Percentiles rank a stretch among this genome's conserved stretches.
phyloP scores from a whole-genome alignment of 2,888 invertebrate genomes.

The Blastobasis adustella region DNA sequence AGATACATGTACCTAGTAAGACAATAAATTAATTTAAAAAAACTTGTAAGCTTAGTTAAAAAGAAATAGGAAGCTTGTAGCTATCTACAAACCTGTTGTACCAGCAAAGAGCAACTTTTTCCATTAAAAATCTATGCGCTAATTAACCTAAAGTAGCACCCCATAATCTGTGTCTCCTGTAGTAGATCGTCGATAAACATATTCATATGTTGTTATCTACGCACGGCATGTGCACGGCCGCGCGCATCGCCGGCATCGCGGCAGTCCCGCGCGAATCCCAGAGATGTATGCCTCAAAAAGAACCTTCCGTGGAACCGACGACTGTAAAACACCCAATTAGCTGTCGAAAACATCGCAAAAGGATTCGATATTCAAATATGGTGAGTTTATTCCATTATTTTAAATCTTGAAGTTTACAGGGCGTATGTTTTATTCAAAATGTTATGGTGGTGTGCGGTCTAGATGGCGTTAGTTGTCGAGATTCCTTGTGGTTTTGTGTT shows the following conservation, averaged over 20 bases:
- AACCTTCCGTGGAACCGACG: constrained; percentile 11
- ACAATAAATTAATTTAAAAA: too few relatives aligned
- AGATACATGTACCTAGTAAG: too few relatives aligned
- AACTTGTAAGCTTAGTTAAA: too few relatives aligned
- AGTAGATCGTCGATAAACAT: neutral
- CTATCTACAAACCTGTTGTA: too few relatives aligned
- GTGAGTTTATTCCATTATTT: constrained; percentile 35
- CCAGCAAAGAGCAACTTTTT: too few relatives aligned
- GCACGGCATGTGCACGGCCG: constrained; percentile 34
- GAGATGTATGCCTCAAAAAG: constrained; percentile 31
- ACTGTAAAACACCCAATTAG: constrained; percentile 26
- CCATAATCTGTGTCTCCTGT: too few relatives aligned
- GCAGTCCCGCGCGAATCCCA: constrained; percentile 37
- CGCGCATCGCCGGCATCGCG: constrained; percentile 36
- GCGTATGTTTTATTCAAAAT: too few relatives aligned
- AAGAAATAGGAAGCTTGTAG: too few relatives aligned
- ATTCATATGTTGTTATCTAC: neutral
- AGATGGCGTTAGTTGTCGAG: constrained; percentile 5
- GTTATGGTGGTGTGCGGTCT: constrained; percentile 7
- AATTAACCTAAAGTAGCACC: too few relatives aligned
- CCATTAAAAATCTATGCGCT: too few relatives aligned
- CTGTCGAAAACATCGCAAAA: constrained; percentile 21
- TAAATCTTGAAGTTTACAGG: neutral
- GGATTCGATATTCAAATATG: constrained; percentile 29
- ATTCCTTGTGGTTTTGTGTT: constrained; percentile 11